Percentiles rank a stretch among this genome's conserved stretches.
These are phyloP conservation scores for Pipa parva DNA, from an alignment of 2,113 vertebrate genomes.

Conservation along the genomic window DNA sequence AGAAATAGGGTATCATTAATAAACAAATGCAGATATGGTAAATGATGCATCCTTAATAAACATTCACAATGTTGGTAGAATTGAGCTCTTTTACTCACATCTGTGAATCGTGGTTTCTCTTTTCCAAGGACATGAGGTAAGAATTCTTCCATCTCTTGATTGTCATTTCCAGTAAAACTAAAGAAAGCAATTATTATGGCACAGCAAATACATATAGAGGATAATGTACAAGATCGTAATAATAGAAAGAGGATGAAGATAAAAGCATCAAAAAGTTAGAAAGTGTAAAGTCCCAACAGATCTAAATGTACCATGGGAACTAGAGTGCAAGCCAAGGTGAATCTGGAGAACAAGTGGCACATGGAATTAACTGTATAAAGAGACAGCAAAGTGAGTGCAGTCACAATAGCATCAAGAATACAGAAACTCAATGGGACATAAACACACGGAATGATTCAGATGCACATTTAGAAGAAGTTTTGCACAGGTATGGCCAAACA, in stretches of 20 bases:
- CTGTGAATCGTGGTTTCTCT: constrained; percentile 27
- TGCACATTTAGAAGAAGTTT: too few relatives aligned
- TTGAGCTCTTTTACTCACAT: constrained; percentile 4
- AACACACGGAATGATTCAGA: too few relatives aligned
- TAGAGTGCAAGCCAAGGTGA: neutral
- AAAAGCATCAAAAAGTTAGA: neutral
- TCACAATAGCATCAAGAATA: neutral
- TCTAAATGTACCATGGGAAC: neutral
- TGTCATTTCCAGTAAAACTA: constrained; percentile 18
- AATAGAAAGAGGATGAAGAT: neutral
- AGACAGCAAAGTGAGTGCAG: neutral
- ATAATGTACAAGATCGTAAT: neutral
- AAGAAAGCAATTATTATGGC: neutral
- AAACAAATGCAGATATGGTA: neutral
- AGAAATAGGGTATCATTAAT: too few relatives aligned
- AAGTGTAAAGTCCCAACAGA: neutral
- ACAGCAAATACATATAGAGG: neutral
- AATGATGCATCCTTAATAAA: neutral
- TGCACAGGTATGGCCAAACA: too few relatives aligned
- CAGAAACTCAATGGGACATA: too few relatives aligned
- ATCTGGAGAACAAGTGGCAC: neutral
- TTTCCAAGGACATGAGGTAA: constrained; percentile 16
- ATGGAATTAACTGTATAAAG: neutral
- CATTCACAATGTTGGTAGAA: too few relatives aligned
- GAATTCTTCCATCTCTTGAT: constrained; percentile 32